Base-by-base conservation (phyloP, 2,113 vertebrate genomes). In the Neotoma lepida region DNA sequence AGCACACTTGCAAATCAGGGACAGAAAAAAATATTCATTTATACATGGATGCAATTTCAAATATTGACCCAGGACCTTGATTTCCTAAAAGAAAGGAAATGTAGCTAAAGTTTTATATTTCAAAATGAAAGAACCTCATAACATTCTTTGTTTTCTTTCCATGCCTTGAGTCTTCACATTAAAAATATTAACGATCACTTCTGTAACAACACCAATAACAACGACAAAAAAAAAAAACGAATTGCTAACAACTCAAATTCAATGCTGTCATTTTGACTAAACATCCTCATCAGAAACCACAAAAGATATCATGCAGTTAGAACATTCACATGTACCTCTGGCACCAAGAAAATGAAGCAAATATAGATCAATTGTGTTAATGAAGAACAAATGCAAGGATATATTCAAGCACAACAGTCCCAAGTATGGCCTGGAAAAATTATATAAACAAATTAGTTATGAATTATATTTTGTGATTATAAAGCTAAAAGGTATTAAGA, bases 341-440 rank as follows among this genome's bases (percentile, higher is more conserved):
- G 94, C 41, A 85, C 58, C 84, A 89, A 97, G 94, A 95, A 93
- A 94, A 63, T 63, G 41, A 94, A 58, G 74, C 30, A 94, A 94
- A 80, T 94, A 96, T 4, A 96, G n/a, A 96, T 70, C 46, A 87
- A 84, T 0, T 89, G 30, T 76, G 94, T 95, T 93, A 97, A 89
- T 86, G 70, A 95, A 87, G 46, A 96, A 95, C 28, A 95, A 94
- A 89, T n/a, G 44, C 68, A 91, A 96, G 58, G 94, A 97, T 97
- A 98, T 97, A 97, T 94, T 97, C 92, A 97, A 97, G 92, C 73
- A 97, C 93, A 98, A 97, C 91, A 97, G 94, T 95, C 78, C 88
- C 95, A 97, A 96, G 92, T 96, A 95, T 93, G 97, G 93, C 80
- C 3, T 91, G 9, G 2, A 94, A 82, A 89, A 88, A 30, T 81